Evolutionary conservation across 2,888 invertebrate genomes (phyloP).

Genomic region (Malthinus flaveolus): DNA sequence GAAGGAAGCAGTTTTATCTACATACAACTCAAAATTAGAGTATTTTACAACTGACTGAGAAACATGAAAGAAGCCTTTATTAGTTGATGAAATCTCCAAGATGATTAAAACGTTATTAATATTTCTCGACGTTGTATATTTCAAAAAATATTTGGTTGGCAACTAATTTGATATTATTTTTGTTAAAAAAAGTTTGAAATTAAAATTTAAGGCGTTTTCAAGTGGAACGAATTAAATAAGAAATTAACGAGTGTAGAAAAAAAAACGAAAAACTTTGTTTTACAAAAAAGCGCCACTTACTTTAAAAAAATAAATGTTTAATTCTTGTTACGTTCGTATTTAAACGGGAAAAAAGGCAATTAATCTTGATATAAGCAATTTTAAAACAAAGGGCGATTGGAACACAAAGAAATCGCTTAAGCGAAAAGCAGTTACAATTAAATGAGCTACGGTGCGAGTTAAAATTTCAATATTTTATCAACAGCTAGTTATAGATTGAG

Average conservation of each 20-base stretch:
- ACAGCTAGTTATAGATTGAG: constrained; percentile 51
- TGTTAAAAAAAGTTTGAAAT: neutral
- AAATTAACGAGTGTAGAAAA: neutral
- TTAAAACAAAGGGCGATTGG: no score
- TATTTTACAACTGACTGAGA: constrained; percentile 37
- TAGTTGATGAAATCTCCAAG: constrained; percentile 28
- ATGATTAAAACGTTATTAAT: constrained; percentile 30
- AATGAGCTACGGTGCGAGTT: constrained; percentile 38
- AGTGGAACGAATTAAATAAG: no score
- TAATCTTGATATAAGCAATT: no score
- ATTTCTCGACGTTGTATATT: constrained; percentile 13
- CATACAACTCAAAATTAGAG: constrained; percentile 40
- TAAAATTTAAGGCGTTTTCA: neutral
- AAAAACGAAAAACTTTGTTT: neutral
- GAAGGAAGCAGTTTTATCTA: constrained; percentile 37
- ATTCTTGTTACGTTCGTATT: no score
- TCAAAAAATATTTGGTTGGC: constrained; percentile 7
- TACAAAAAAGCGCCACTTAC: neutral
- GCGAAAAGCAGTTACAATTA: neutral
- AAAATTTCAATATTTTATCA: constrained; percentile 49
- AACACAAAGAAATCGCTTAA: no score
- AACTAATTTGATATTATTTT: neutral
- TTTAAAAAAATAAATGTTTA: no score
- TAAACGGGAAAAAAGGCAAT: no score
- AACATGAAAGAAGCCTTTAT: constrained; percentile 27